Conservation (phyloP, 2,797 vertebrate species). For the Picus viridis region DNA sequence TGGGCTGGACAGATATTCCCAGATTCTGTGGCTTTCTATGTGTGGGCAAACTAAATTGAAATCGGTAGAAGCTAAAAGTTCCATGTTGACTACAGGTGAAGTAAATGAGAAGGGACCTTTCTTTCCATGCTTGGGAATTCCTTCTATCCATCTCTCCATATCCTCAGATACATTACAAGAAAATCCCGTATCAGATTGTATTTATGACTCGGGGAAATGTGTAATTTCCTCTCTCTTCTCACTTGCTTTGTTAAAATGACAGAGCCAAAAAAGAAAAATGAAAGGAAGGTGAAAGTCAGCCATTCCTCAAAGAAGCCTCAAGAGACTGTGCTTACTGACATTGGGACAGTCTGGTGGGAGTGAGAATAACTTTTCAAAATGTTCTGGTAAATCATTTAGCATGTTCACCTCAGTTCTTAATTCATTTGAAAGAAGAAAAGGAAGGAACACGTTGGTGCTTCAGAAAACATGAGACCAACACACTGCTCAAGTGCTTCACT, state of each 20-base stretch:
- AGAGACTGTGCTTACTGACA: not conserved
- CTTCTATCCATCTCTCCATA: not conserved
- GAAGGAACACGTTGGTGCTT: not conserved
- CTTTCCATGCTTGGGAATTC: slow-evolving; percentile 22
- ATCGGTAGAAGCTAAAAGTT: not conserved
- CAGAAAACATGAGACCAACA: not conserved
- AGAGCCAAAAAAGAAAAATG: slow-evolving; percentile 15
- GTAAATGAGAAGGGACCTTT: not conserved
- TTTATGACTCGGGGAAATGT: slow-evolving; percentile 66
- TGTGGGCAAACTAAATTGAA: not conserved
- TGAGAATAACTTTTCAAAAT: not conserved
- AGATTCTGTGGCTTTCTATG: not conserved
- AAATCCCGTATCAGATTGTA: not conserved
- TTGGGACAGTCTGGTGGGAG: not conserved
- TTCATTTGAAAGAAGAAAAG: not conserved
- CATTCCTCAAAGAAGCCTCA: not conserved
- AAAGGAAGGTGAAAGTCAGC: not conserved
- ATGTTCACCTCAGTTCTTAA: not conserved
- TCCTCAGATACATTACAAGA: not conserved
- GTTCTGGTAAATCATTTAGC: not conserved
- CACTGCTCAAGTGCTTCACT: not conserved
- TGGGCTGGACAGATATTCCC: not conserved
- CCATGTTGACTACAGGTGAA: not conserved
- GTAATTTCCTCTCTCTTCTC: slow-evolving; percentile 86
- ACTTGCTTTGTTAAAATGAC: slow-evolving; percentile 81